Conservation (phyloP, 2,113 vertebrate genomes). For the Ophthalmolycus amberensis region DNA sequence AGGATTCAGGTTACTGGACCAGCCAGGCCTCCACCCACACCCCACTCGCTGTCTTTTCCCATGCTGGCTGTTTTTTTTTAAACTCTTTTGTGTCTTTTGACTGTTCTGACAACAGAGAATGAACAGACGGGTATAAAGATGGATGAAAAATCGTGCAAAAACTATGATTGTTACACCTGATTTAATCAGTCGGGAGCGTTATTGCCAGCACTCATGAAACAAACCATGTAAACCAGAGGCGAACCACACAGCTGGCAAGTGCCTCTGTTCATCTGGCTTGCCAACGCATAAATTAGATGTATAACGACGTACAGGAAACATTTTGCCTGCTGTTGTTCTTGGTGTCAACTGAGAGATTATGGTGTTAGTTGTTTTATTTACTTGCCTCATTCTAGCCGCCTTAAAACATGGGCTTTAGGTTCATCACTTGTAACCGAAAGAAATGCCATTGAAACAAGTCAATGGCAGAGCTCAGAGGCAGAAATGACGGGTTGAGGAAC, state of each 20-base stretch:
- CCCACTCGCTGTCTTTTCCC: conserved; percentile 19
- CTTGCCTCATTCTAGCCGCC: background rate
- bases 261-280: background rate
- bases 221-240: background rate
- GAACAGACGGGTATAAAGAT: background rate
- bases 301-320: conserved; percentile 2
- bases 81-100: background rate
- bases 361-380: background rate
- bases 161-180: background rate
- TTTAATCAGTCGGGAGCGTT: background rate
- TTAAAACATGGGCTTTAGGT: background rate
- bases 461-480: background rate
- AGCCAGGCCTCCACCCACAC: conserved; percentile 46
- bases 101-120: background rate
- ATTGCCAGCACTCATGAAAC: background rate
- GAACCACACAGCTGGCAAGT: conserved; percentile 10
- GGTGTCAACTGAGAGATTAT: background rate
- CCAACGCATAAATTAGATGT: background rate
- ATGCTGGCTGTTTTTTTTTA: background rate
- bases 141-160: background rate
- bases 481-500: background rate
- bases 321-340: background rate
- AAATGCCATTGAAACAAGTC: background rate
- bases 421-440: background rate
- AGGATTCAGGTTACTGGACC: conserved; percentile 68